Conservation (phyloP, 1,140 invertebrate genomes). For the Zophobas atratus region DNA sequence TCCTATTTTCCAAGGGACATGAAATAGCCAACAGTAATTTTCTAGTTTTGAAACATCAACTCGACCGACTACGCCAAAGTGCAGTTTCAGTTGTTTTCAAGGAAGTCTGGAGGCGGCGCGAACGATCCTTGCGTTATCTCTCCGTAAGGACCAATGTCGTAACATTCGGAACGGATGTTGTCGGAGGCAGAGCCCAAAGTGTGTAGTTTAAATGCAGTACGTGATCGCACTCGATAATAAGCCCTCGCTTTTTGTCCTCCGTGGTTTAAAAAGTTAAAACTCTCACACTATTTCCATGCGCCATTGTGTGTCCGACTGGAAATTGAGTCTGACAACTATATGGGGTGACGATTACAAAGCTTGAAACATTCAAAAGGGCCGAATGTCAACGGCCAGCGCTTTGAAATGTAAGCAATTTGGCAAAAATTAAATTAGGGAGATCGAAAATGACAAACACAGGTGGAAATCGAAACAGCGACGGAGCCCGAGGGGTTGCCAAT, state of each 20-base stretch:
- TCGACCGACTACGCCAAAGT: conserved; percentile 7
- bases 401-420: conserved; percentile 32
- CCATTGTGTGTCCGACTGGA: conserved; percentile 1
- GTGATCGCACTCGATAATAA: conserved; percentile 47
- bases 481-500: not conserved
- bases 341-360: conserved; percentile 38
- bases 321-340: conserved; percentile 33
- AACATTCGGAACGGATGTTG: conserved; percentile 31
- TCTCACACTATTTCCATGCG: conserved; percentile 8
- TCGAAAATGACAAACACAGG: conserved; percentile 15
- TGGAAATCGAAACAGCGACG: conserved; percentile 14
- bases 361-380: conserved; percentile 28
- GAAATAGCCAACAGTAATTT: conserved; percentile 19
- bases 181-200: conserved; percentile 35
- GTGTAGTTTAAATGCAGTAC: conserved; percentile 51
- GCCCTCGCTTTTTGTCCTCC: conserved; percentile 17
- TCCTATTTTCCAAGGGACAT: conserved; percentile 3
- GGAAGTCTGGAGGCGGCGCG: conserved; percentile 17
- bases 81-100: conserved; percentile 44
- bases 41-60: conserved; percentile 11
- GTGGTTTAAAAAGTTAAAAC: conserved; percentile 31
- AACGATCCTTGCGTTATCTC: not conserved
- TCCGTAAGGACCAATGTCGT: conserved; percentile 31
- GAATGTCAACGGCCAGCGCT: conserved; percentile 7
- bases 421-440: not conserved